Evolutionary conservation across 37 sponge, comb jelly and placozoan genomes (phyloP).

Genomic region (Eunapius fragilis): DNA sequence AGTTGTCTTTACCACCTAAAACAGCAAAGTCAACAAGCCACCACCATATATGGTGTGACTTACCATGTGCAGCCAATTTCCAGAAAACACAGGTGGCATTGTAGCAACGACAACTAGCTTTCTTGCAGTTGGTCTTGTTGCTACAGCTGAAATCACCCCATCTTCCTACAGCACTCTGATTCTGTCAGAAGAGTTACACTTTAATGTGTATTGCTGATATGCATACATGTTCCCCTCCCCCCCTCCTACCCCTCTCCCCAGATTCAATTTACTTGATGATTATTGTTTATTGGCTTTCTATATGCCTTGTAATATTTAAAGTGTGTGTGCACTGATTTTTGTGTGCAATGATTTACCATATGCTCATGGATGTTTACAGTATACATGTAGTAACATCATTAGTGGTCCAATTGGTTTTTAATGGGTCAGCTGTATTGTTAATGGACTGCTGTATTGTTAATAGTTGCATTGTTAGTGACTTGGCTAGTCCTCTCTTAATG

Average conservation of each 20-base stretch:
- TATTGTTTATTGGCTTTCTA: no score
- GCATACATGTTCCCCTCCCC: no score
- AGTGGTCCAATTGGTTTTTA: no score
- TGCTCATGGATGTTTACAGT: no score
- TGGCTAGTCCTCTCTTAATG: background rate
- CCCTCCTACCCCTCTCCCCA: no score
- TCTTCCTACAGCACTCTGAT: background rate
- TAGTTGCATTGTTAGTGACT: no score
- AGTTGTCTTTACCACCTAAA: constrained; percentile 40
- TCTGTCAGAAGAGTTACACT: constrained; percentile 9
- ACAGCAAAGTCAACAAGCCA: background rate
- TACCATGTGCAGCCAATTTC: constrained; percentile 27
- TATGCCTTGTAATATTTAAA: no score
- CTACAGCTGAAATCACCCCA: background rate
- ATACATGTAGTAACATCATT: no score
- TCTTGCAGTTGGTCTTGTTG: background rate
- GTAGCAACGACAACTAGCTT: background rate
- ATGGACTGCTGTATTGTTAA: background rate
- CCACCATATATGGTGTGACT: background rate
- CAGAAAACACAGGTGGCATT: constrained; percentile 51
- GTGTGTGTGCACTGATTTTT: no score
- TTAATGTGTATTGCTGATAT: no score
- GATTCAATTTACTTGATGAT: no score
- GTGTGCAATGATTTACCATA: no score
- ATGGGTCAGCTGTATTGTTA: background rate